Base-by-base conservation (phyloP, 2,113 vertebrate species). In the Corythornis vintsioides region DNA sequence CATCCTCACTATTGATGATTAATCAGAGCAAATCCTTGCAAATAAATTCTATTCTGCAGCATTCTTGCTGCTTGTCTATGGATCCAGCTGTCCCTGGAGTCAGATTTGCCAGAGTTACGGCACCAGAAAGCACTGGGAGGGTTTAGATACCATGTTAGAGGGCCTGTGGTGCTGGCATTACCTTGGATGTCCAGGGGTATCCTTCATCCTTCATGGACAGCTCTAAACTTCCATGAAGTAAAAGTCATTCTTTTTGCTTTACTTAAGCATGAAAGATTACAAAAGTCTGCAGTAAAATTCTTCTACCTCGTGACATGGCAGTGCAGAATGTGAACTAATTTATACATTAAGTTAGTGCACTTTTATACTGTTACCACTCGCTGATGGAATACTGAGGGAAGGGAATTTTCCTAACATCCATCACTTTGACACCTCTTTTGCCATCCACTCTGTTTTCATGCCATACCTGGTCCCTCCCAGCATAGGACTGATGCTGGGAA, bases 391-490 rank as follows among this genome's bases (percentile, higher is more conserved):
- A 52, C 14, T 26, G 10, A 57, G 4, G 38, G 52, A 60, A 65
- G 78, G 38, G 76, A 10, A 25, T 83, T 90, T 24, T 72, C 57
- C 4, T 25, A 16, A 26, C 29, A 14, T 71, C 47, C 67, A 38
- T 22, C 43, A 28, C 70, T 81, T 43, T 29, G 65, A 64, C 31
- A 13, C 25, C 70, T 31, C 53, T 15, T 55, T 80, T 86, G 47
- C 69, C 38, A 21, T 25, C 33, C 20, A 1, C 38, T 28, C 12
- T 52, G 52, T 10, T 59, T 73, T 24, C 0, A 1, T 20, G 42
- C 86, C 2, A 0, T 61, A 2, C 52, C 72, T 7, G 1, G 1
- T 11, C 31, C 4, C 0, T n/a, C 29, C 3, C 1, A 45, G 7
- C 2, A 7, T 1, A 1, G 77, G 61, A 24, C 16, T 2, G 4